Evolutionary conservation across 2,797 vertebrate species (phyloP).

Genomic region (Pterois miles): DNA sequence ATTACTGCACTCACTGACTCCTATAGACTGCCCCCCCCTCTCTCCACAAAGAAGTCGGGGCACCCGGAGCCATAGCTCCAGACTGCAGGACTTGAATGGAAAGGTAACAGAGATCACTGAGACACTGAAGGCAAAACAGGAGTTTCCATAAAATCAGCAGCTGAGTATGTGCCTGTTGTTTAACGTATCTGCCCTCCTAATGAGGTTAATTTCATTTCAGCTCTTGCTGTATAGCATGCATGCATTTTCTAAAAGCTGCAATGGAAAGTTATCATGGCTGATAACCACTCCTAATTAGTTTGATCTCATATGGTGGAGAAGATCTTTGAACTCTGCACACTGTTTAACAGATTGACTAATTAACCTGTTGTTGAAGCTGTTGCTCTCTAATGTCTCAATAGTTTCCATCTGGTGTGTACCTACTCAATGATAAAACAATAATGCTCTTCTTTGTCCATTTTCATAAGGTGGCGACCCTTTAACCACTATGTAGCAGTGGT

Average conservation of each 20-base stretch:
- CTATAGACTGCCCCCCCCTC: slow-evolving; percentile 39
- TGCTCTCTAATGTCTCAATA: background rate
- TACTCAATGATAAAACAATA: background rate
- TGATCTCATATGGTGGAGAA: background rate
- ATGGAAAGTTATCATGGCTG: background rate
- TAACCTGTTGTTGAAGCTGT: background rate
- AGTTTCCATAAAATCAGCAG: slow-evolving; percentile 27
- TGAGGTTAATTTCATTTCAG: background rate
- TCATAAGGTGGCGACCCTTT: too few relatives aligned
- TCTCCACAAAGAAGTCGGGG: slow-evolving; percentile 32
- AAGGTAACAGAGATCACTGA: slow-evolving; percentile 8
- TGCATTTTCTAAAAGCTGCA: background rate
- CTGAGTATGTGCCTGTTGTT: slow-evolving; percentile 11
- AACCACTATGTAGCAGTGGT: background rate
- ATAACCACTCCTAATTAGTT: slow-evolving; percentile 1
- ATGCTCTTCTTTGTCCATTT: background rate
- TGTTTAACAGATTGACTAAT: background rate
- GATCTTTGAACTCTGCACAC: background rate
- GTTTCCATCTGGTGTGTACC: background rate
- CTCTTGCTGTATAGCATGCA: background rate
- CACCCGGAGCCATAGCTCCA: slow-evolving; percentile 35
- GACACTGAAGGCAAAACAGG: slow-evolving; percentile 1
- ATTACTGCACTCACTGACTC: slow-evolving; percentile 51
- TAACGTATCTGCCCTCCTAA: background rate
- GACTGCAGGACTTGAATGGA: slow-evolving; percentile 36